Conservation (phyloP, 2,888 invertebrate species). For the Pyrocoelia pectoralis region DNA sequence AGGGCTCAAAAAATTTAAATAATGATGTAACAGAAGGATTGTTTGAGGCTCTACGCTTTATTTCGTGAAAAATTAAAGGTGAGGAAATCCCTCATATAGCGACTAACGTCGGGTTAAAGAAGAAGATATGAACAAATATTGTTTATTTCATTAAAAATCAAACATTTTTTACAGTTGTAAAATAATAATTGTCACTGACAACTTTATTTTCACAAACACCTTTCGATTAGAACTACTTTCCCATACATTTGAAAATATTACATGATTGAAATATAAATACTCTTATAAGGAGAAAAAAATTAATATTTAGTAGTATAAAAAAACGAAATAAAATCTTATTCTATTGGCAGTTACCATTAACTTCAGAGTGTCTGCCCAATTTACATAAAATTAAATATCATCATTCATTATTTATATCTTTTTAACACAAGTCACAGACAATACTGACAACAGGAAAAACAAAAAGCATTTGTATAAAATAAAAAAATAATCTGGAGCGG, state of each 20-base stretch:
- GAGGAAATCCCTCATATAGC: too few relatives aligned
- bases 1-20: too few relatives aligned
- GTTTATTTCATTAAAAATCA: conserved; percentile 12
- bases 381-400: conserved; percentile 30
- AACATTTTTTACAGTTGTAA: conserved; percentile 3
- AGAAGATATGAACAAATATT: background rate
- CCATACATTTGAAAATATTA: conserved; percentile 2
- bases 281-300: conserved; percentile 11
- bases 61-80: too few relatives aligned
- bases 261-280: conserved; percentile 8
- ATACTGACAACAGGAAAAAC: conserved; percentile 44
- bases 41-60: too few relatives aligned
- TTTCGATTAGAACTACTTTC: conserved; percentile 7
- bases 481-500: conserved; percentile 27
- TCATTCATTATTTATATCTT: conserved; percentile 12
- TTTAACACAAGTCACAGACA: conserved; percentile 19
- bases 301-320: conserved; percentile 20
- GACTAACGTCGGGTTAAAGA: too few relatives aligned
- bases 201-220: conserved; percentile 5
- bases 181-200: background rate
- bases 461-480: conserved; percentile 31
- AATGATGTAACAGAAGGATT: too few relatives aligned
- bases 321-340: conserved; percentile 22
- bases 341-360: conserved; percentile 21
- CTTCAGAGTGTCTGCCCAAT: conserved; percentile 16